Evolutionary conservation across 2,113 vertebrate genomes (phyloP), one percentile per base, ranked within the genome.

Genomic region (Pollachius pollachius): DNA sequence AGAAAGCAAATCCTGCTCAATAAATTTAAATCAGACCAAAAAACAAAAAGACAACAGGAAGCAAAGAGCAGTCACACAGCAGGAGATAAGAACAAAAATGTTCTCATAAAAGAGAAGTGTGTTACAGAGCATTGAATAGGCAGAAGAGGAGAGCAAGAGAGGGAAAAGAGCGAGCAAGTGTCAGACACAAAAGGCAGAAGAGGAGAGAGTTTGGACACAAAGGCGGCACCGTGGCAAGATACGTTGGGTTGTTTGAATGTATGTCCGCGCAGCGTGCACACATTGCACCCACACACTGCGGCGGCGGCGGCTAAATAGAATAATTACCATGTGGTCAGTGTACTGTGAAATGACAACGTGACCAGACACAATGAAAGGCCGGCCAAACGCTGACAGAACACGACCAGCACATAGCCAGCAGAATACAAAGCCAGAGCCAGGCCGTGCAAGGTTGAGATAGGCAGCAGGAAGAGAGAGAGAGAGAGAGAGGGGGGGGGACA

Each of bases 341-440:
- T 88, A 84, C 72, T 88, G 85, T 87, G 89, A 89, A 90, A 89
- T 85, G 85, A 83, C 86, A 85, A 87, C 70, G 65, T 84, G 85
- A 89, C 82, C 84, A 85, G 17, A 74, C 77, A 86, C 80, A 84
- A 85, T 85, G 77, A 89, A 89, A 85, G 70, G 70, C 74, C 80
- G 82, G 75, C 84, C 69, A 80, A 79, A 84, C 79, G 69, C 77
- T 81, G 85, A 83, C 81, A 82, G 72, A 82, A 87, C 85, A 85
- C 76, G 77, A 85, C 52, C 76, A 82, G 78, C 78, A 75, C 77
- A 70, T 67, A 75, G 73, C 71, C 68, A 67, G 57, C 79, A 77
- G 83, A 87, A 85, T 83, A 86, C 81, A 84, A 81, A 85, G 66
- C 78, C 41, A 9, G 41, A 13, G 41, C 41, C 12, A 75, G 69